Evolutionary conservation across 2,113 vertebrate genomes (phyloP).

Genomic region (Crypturellus undulatus): DNA sequence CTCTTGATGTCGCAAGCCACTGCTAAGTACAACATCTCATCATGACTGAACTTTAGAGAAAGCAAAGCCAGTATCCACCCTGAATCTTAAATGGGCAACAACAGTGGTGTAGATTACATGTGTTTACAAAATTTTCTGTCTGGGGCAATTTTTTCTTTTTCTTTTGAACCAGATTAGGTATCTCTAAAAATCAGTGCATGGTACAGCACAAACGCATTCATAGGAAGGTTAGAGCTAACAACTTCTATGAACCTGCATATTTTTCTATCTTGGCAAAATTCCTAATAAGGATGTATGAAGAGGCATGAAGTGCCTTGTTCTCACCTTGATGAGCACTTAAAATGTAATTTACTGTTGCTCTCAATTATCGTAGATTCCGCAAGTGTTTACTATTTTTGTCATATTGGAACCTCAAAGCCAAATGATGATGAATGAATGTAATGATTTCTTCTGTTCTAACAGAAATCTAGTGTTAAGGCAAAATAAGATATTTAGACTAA

Average conservation of each 20-base stretch:
- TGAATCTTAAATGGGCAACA: not conserved
- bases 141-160: not conserved
- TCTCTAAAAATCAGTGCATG: not conserved
- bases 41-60: not conserved
- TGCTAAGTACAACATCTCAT: not conserved
- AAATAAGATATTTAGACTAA: constrained; percentile 74
- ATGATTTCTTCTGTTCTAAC: constrained; percentile 65
- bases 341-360: constrained; percentile 74
- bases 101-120: not conserved
- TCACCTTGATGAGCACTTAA: constrained; percentile 75
- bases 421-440: constrained; percentile 73
- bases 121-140: not conserved
- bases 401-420: constrained; percentile 59
- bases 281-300: constrained; percentile 51
- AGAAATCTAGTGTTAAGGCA: constrained; percentile 55
- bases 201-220: not conserved
- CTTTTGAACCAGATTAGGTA: not conserved
- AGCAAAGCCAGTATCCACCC: not conserved
- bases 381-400: constrained; percentile 75
- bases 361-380: constrained; percentile 74
- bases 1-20: not conserved
- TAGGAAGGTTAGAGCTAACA: not conserved
- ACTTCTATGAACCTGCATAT: not conserved
- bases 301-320: constrained; percentile 61
- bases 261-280: constrained; percentile 50